Base-by-base conservation (phyloP, 2,113 vertebrate genomes). In the Leptosomus discolor region DNA sequence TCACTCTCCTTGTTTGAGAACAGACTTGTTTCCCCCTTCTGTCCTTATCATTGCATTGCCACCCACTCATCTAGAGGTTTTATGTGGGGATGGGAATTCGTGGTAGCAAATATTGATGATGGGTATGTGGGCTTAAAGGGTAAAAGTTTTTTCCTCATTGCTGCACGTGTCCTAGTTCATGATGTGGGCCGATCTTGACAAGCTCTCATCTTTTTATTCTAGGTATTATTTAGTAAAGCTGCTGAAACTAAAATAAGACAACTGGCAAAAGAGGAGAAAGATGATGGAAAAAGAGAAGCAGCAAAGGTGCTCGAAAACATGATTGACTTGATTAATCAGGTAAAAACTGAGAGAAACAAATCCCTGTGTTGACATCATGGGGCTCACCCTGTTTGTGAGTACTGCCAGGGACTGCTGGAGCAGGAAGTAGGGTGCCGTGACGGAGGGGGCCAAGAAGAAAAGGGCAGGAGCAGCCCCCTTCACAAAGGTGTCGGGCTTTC, bases 321-420 rank as follows among this genome's bases (percentile, higher is more conserved):
- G 4, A 96, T 99, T 37, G 98, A 99, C 86, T 96, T 99, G 85
- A 99, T 99, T 91, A 99, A 99, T 97, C 99, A 99, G 99, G 99
- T 99, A 94, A 97, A 93, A 94, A 30, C 22, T 4, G 45, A 75
- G 63, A 45, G n/a, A 69, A 46, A 37, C 8, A 29, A 34, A 23
- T 32, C 20, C 21, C 2, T 1, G 0, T 34, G 37, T 1, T 74
- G 60, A 19, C n/a, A 70, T 13, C 8, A 8, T 3, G n/a, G 43
- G 51, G 19, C n/a, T 83, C 24, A 63, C 12, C 3, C 29, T 32
- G 26, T 24, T 41, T 15, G 39, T 11, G 61, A 51, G 48, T 27
- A 36, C 24, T 73, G 43, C 18, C 51, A 45, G 82, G 64, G 50
- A 5, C 34, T 10, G 16, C 23, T 60, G 69, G 43, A 30, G 46